Base-by-base conservation (phyloP, 2,797 vertebrate genomes). In the Lycodopsis pacificus region DNA sequence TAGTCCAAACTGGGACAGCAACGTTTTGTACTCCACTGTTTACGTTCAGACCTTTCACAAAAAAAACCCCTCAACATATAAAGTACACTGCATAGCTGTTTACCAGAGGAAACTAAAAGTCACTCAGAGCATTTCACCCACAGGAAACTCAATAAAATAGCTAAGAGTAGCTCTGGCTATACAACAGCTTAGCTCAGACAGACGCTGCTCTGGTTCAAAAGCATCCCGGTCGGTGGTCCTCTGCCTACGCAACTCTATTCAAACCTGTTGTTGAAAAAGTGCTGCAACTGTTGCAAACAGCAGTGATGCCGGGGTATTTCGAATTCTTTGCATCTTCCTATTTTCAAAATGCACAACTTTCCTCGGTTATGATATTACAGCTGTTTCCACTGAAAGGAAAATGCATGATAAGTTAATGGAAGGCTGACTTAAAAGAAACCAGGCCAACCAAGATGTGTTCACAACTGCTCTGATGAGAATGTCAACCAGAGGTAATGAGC, bases 401-500 rank as follows among this genome's bases (percentile, higher is more conserved):
- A 30, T 32, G 6, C 12, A 14, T 32, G 30, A 17, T 58, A 3
- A 53, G 4, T 56, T n/a, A 30, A 59, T 15, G n/a, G 4, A 32
- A 42, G 36, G 11, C 53, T 14, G 30, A 61, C 25, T 62, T 20
- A 5, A 59, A 22, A 17, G 54, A 40, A 71, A 65, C 30, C 25
- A 66, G 53, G 79, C 51, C 51, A 59, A 54, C 49, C 53, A 53
- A 57, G 34, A 63, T 32, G 44, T 49, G 76, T 74, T 17, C 56
- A 22, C 12, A 44, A 68, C 27, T 38, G 38, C 22, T 74, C 48
- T 32, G 53, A 54, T 81, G 77, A 69, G 83, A 63, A 88, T 79
- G 63, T 40, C 83, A 70, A 64, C 36, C 30, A 19, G 58, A 83
- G 73, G 71, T 73, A 84, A 83, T 61, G 80, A 83, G 30, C 73